phyloP scores from a whole-genome alignment of 2,888 invertebrate species.

The Amiota mariae region DNA sequence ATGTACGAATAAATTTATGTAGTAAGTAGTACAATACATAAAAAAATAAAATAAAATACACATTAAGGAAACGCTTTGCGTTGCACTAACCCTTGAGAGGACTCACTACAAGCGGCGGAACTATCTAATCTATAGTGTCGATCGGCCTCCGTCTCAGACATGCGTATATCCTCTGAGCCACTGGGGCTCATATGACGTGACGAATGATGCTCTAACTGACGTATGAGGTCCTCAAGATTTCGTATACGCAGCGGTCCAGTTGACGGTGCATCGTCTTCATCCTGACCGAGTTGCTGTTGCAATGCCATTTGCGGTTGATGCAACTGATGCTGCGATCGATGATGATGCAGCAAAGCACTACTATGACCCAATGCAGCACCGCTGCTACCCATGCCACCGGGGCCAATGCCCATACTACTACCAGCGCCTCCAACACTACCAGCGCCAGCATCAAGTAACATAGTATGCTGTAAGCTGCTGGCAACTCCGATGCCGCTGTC shows the following conservation, averaged over 20 bases:
- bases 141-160: conserved; percentile 91
- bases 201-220: conserved; percentile 90
- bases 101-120: conserved; percentile 81
- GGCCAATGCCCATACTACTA: conserved; percentile 65
- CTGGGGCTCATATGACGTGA: conserved; percentile 91
- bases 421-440: conserved; percentile 61
- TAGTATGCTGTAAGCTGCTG: conserved; percentile 75
- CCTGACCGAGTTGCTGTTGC: conserved; percentile 74
- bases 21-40: background rate
- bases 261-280: conserved; percentile 84
- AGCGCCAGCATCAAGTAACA: conserved; percentile 72
- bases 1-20: background rate
- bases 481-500: conserved; percentile 70
- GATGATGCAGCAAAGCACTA: conserved; percentile 72
- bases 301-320: conserved; percentile 72
- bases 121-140: conserved; percentile 90
- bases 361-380: conserved; percentile 49
- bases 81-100: conserved; percentile 80
- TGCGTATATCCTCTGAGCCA: conserved; percentile 89
- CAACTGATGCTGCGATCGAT: conserved; percentile 69
- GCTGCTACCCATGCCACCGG: conserved; percentile 31
- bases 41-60: background rate
- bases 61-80: conserved; percentile 16
- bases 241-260: conserved; percentile 91
- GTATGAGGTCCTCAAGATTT: conserved; percentile 91